Evolutionary conservation across 37 sponge, comb jelly and placozoan species (phyloP).

Genomic region (Cladorhizidae sp.): DNA sequence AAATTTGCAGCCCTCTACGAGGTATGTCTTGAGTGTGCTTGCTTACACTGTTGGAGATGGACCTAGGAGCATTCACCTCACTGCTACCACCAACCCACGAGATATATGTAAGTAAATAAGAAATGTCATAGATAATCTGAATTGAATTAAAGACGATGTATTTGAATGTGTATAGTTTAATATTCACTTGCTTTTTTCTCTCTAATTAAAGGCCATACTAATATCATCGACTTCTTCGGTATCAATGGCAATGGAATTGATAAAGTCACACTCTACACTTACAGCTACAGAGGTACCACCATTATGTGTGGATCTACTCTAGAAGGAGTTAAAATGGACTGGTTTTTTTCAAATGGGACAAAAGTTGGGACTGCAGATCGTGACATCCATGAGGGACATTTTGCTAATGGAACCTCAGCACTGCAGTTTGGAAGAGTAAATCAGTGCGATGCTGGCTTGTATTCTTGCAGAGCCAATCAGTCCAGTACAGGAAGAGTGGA

Average conservation of each 20-base stretch:
- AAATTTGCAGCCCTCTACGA: constrained; percentile 14
- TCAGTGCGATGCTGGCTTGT: constrained; percentile 34
- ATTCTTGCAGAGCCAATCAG: constrained; percentile 13
- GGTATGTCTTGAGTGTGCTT: constrained; percentile 22
- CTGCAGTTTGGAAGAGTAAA: constrained; percentile 17
- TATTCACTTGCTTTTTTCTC: no score
- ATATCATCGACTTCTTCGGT: no score
- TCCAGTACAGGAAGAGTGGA: background rate
- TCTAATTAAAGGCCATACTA: no score
- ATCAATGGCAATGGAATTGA: no score
- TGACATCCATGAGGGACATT: constrained; percentile 7
- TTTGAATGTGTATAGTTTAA: no score
- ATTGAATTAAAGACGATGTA: no score
- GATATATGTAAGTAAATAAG: constrained; percentile 1
- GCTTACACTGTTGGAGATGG: constrained; percentile 50
- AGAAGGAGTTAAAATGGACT: background rate
- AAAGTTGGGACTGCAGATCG: background rate
- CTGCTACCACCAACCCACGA: constrained; percentile 9
- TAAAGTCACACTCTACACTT: no score
- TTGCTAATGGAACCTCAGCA: constrained; percentile 13
- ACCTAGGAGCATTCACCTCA: constrained; percentile 23
- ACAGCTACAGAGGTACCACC: background rate
- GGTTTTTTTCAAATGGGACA: constrained; percentile 28
- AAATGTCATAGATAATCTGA: no score
- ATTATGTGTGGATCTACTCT: background rate